These are phyloP conservation scores for Papilio protenor DNA, from an alignment of 2,888 invertebrate species.

Conservation along the genomic window DNA sequence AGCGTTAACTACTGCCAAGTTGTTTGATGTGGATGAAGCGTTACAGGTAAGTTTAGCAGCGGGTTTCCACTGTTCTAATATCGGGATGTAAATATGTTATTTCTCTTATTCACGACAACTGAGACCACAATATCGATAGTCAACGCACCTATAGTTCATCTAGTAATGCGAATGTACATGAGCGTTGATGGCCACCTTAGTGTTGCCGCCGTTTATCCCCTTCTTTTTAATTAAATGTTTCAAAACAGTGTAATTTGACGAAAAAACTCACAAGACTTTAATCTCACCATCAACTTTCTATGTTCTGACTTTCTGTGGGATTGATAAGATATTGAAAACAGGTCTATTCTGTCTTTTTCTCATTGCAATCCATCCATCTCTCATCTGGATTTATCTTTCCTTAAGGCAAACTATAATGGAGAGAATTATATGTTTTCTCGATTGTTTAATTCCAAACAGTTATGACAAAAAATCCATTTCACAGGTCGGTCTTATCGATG, in stretches of 20 bases:
- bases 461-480: constrained; percentile 34
- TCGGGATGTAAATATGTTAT: neutral
- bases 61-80: neutral
- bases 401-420: no score
- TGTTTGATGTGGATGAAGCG: constrained; percentile 88
- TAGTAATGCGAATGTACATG: no score
- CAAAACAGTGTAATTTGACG: no score
- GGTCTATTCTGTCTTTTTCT: neutral
- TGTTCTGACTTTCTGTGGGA: neutral
- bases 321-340: neutral
- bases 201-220: no score
- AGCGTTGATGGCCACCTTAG: no score
- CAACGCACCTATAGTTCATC: no score
- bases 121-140: neutral
- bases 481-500: constrained; percentile 88
- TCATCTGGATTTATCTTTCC: no score
- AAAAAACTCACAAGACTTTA: no score
- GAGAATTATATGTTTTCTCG: no score
- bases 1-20: constrained; percentile 86
- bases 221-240: no score
- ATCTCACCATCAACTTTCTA: neutral
- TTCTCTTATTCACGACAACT: neutral
- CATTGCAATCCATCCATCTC: no score
- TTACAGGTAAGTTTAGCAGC: constrained; percentile 62
- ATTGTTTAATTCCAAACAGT: neutral